Conservation (phyloP, 2,113 vertebrate species). For the Phyllopteryx taeniolatus region DNA sequence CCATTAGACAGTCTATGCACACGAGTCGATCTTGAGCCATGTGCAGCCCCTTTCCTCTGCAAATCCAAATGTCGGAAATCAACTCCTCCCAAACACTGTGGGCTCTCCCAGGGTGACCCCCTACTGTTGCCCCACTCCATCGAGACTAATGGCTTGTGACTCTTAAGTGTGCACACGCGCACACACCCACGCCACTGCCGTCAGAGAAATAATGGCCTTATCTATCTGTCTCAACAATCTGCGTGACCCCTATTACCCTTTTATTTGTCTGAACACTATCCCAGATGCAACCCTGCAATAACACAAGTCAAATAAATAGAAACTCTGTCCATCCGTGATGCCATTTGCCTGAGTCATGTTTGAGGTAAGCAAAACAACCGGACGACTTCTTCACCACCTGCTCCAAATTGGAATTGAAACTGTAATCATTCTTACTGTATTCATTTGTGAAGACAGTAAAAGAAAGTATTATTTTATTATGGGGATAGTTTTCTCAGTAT, state of each 20-base stretch:
- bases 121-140: slow-evolving; percentile 44
- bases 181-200: slow-evolving; percentile 16
- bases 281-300: slow-evolving; percentile 16
- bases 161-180: neutral
- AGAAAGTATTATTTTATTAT: neutral
- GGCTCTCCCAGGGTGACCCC: slow-evolving; percentile 26
- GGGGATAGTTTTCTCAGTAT: neutral
- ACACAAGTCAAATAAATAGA: slow-evolving; percentile 8
- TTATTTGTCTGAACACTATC: slow-evolving; percentile 25
- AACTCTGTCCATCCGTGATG: neutral
- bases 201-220: slow-evolving; percentile 21
- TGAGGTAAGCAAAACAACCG: neutral
- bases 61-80: slow-evolving; percentile 26
- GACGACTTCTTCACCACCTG: neutral
- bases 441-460: neutral
- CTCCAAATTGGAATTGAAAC: neutral
- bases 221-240: slow-evolving; percentile 41
- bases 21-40: neutral
- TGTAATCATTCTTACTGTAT: neutral
- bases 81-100: slow-evolving; percentile 28
- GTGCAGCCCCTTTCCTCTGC: neutral
- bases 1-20: neutral
- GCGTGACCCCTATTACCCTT: slow-evolving; percentile 32
- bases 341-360: slow-evolving; percentile 2
- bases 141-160: slow-evolving; percentile 63